Base-by-base conservation (phyloP, 1,140 invertebrate genomes). In the Pomphorhynchus laevis region DNA sequence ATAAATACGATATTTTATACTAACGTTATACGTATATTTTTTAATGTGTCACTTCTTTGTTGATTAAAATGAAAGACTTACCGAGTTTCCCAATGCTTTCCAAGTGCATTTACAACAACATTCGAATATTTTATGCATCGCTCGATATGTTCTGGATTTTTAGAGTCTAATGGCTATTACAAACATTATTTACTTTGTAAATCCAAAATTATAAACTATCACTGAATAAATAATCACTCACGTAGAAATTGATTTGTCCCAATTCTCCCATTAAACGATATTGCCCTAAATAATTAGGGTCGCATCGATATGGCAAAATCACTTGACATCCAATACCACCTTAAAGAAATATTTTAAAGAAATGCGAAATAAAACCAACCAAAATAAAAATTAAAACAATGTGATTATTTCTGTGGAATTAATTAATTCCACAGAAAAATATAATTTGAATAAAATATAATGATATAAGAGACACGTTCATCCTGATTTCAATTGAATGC, bases 81-180 rank as follows among this genome's bases (percentile, higher is more conserved):
- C 59, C 65, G 71, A 0, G 84, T 95, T 56, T 84, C 74, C 61
- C 68, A 77, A 45, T 84, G 70, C 38, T 70, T 62, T 18, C 84
- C 82, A 48, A 95, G 67, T 25, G 89, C 61, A 58, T 98, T 98
- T 45, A 98, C 69, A 1, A 95, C 86, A 43, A 93, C 72, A 63
- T 93, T 89, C 0, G 84, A 93, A 59, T 95, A 74, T 49, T 74
- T 72, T 4, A 93, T 65, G 9, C 69, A 70, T 55, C 71, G 75
- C 4, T 66, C 58, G 46, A 95, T 71, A 0, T 70, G 69, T n/a
- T 72, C 69, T 49, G 84, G 74, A 63, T 95, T 76, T 32, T 64
- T 61, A 17, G 93, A 49, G 50, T 80, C 49, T 53, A 68, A 89
- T 3, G 70, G 75, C 50, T 72, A 45, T 20, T 67, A 54, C 71